Evolutionary conservation across 2,113 vertebrate species (phyloP), one percentile per base, ranked within the genome.

Genomic region (Onychostoma macrolepis): DNA sequence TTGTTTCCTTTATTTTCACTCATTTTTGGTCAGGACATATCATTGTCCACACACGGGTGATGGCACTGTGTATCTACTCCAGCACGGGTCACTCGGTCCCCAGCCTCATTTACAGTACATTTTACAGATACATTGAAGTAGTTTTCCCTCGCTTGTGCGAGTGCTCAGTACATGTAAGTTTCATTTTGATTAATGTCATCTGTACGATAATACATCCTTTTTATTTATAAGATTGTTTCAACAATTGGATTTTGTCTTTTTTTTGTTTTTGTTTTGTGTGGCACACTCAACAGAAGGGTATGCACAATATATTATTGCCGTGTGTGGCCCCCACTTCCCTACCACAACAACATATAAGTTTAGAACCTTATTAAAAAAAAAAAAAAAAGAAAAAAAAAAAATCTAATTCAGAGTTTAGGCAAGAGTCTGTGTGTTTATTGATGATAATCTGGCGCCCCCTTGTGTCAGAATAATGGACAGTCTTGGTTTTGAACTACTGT

Each of bases 91-190:
- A 67, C n/a, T n/a, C 41, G 53, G 36, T 10, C 9, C 8, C 13
- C 13, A 30, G 58, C n/a, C 11, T 80, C 36, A 79, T 26, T 65
- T 65, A 67, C 38, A 5, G 24, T 26, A 45, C 12, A 28, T 67
- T 65, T 28, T 43, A 8, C 58, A 45, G 41, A 36, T 36, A 36
- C 50, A 48, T 53, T 80, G 6, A 80, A 61, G 80, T 63, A 30
- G 38, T 45, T 82, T 82, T 82, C 80, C 79, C 38, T 82, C 80
- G 58, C 80, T 19, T 67, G n/a, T 65, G 80, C 38, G 80, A 67
- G 80, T 67, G 80, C 24, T 80, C 19, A 33, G 50, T 58, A 36
- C 58, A 8, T 81, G 58, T 81, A 81, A 17, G n/a, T 65, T 81
- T 67, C 15, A 67, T 67, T 82, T 67, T 67, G 15, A 63, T 65